Evolutionary conservation across 2,888 invertebrate genomes (phyloP).

Genomic region (Linnaemya tessellans): DNA sequence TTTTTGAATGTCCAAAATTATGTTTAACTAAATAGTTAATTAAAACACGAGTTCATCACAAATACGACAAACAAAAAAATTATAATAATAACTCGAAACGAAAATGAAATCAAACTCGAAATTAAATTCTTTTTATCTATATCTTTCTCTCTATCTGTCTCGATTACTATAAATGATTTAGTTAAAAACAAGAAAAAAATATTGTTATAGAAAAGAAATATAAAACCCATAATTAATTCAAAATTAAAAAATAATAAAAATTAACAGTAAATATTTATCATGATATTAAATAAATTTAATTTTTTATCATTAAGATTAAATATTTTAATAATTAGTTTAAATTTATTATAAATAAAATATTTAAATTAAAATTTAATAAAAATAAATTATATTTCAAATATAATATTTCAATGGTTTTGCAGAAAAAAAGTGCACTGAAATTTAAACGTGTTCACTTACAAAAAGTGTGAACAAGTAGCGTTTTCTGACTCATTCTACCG

Average conservation of each 20-base stretch:
- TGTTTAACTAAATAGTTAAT: background rate
- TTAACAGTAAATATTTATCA: constrained; percentile 55
- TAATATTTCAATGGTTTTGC: background rate
- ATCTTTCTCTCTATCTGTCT: constrained; percentile 11
- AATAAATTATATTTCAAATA: constrained; percentile 67
- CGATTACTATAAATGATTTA: constrained; percentile 23
- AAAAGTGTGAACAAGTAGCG: too few species aligned
- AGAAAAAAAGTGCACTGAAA: background rate
- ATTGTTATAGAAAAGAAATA: constrained; percentile 5
- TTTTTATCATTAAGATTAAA: constrained; percentile 59
- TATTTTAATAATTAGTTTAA: constrained; percentile 70
- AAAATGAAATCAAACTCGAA: constrained; percentile 5
- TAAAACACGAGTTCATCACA: background rate
- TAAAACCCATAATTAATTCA: constrained; percentile 21
- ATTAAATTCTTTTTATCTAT: background rate
- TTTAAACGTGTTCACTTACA: too few species aligned
- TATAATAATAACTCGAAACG: background rate
- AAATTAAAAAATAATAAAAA: constrained; percentile 38
- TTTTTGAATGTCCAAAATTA: background rate
- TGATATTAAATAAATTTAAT: constrained; percentile 56
- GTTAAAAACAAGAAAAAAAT: constrained; percentile 22
- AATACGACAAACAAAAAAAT: background rate
- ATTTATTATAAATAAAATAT: constrained; percentile 71
- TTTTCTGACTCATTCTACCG: background rate
- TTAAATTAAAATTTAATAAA: constrained; percentile 72